These are phyloP conservation scores for Onychostruthus taczanowskii DNA, from an alignment of 2,113 vertebrate genomes.

Conservation along the genomic window DNA sequence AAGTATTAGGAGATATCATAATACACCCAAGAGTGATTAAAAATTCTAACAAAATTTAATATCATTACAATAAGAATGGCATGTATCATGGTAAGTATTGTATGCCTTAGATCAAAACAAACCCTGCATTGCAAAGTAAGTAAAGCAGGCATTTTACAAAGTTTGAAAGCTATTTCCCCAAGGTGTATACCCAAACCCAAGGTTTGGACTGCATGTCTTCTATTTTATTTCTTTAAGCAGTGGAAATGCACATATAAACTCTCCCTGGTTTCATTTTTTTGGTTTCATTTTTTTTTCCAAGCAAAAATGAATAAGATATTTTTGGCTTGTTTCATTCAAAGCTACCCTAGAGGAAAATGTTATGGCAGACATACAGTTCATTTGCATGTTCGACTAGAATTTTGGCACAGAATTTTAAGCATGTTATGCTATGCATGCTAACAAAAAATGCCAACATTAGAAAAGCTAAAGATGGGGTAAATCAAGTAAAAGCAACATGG, in stretches of 20 bases:
- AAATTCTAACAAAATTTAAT: neutral
- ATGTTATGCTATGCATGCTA: neutral
- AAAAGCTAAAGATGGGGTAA: neutral
- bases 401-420: conserved; percentile 49
- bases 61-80: neutral
- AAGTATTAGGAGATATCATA: neutral
- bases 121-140: neutral
- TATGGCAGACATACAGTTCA: conserved; percentile 51
- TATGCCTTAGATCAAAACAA: neutral
- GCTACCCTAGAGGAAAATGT: conserved; percentile 45
- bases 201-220: neutral
- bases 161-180: neutral
- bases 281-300: conserved; percentile 1
- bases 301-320: conserved; percentile 53
- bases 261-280: neutral
- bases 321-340: conserved; percentile 30
- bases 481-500: neutral
- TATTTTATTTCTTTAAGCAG: neutral
- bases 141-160: neutral
- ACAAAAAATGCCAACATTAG: conserved; percentile 17
- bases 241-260: neutral
- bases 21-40: neutral
- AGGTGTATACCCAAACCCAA: neutral
- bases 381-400: conserved; percentile 52
- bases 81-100: neutral